phyloP scores from a whole-genome alignment of 2,113 vertebrate genomes.

The Zapornia atra region DNA sequence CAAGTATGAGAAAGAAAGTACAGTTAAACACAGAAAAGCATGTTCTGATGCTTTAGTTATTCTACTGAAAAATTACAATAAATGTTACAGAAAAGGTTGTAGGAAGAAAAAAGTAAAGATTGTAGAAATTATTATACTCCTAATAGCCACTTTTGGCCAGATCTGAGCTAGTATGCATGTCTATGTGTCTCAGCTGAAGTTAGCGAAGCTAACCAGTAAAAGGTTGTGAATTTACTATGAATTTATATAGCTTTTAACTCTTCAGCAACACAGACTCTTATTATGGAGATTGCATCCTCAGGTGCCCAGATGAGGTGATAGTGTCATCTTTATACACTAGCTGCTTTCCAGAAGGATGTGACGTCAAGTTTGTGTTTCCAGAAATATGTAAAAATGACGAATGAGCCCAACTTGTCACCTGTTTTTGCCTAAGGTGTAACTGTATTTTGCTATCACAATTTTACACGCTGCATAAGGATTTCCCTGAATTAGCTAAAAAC shows the following conservation, averaged over 20 bases:
- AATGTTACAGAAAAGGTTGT: background rate
- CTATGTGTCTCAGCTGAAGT: background rate
- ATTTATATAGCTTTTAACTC: background rate
- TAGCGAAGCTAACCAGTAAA: background rate
- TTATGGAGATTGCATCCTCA: background rate
- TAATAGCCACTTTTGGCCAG: background rate
- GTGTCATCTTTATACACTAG: background rate
- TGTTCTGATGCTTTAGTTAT: background rate
- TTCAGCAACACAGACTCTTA: background rate
- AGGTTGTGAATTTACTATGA: background rate
- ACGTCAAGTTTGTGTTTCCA: slow-evolving; percentile 28
- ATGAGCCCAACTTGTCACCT: background rate
- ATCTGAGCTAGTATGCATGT: background rate
- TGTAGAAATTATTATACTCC: background rate
- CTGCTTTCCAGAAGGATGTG: slow-evolving; percentile 25
- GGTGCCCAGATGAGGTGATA: background rate
- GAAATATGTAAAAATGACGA: background rate
- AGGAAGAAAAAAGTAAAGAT: background rate
- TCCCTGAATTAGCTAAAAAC: slow-evolving; percentile 32
- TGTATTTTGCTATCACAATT: background rate
- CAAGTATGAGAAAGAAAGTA: background rate
- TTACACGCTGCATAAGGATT: slow-evolving; percentile 37
- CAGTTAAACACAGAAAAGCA: background rate
- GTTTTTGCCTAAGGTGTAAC: background rate
- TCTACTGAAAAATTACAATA: background rate